Evolutionary conservation across 2,888 invertebrate species (phyloP), one percentile per base, ranked within the genome.

Genomic region (Pherbina coryleti): DNA sequence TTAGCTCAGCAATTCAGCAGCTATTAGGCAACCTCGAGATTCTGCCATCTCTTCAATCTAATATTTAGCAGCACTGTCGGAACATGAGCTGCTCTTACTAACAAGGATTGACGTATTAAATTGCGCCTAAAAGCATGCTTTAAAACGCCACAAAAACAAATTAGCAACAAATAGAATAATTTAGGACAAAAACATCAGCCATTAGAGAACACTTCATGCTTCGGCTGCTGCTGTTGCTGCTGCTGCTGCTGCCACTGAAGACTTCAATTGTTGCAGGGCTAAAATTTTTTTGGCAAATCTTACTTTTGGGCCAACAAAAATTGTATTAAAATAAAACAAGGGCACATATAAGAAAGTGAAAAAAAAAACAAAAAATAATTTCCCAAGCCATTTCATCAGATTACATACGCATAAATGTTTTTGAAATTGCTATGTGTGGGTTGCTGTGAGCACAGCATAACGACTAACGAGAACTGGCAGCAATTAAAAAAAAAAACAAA

Each of bases 181-280:
- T 57, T 22, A 57, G 57, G 57, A 22, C 57, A 57, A 57, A 57
- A 57, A 57, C 25, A 57, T 57, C 22, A 22, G 57, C 57, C 57
- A 57, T 57, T 57, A 22, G 4, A 57, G 57, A 22, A 57, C n/a
- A 14, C 57, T 25, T 57, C 57, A 57, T 25, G 57, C 25, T 19
- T 22, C 25, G 22, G 57, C 25, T 11, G 22, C n/a, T 19, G 25
- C 19, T 57, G 57, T 14, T 4, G 14, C 14, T 3, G 57, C n/a
- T 57, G 57, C 25, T 11, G 22, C n/a, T 19, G 25, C 19, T 57
- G 57, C 25, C 11, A 25, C 14, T 3, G 57, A 14, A 25, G 60
- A 28, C 19, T 19, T 22, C 55, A 11, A 55, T 55, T 19, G 19
- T 2, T 14, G 60, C 5, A 19, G 11, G 14, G 9, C 22, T 22